Conservation (phyloP, 2,888 invertebrate genomes). For the Dynastes tityus region DNA sequence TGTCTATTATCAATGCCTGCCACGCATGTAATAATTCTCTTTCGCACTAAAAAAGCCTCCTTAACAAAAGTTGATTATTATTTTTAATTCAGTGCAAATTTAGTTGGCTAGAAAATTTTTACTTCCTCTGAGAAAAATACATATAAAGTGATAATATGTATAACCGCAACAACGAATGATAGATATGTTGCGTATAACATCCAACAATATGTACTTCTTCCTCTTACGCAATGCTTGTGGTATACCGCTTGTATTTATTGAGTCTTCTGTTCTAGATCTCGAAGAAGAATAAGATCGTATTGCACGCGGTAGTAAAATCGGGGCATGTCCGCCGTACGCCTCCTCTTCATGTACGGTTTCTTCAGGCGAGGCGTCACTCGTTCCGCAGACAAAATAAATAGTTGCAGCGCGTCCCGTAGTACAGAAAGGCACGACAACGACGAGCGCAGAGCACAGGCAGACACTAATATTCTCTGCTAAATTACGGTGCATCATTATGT, state of each 20-base stretch:
- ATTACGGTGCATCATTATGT: slow-evolving; percentile 47
- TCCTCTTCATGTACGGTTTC: slow-evolving; percentile 5
- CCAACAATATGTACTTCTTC: too few species aligned
- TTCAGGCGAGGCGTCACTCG: slow-evolving; percentile 26
- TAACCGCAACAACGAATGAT: too few species aligned
- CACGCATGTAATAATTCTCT: too few species aligned
- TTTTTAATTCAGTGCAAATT: too few species aligned
- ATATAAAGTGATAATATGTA: too few species aligned
- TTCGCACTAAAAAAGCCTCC: too few species aligned
- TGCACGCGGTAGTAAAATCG: slow-evolving; percentile 27
- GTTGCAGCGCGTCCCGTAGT: slow-evolving; percentile 29
- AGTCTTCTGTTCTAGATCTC: not conserved
- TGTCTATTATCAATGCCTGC: too few species aligned
- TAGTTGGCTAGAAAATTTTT: too few species aligned
- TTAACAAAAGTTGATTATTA: too few species aligned
- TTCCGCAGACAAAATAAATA: slow-evolving; percentile 37
- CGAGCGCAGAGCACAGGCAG: slow-evolving; percentile 27
- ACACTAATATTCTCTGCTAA: slow-evolving; percentile 44
- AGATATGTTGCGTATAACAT: too few species aligned
- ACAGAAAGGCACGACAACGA: slow-evolving; percentile 39
- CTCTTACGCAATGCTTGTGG: too few species aligned
- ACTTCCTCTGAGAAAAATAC: too few species aligned
- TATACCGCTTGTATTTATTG: not conserved
- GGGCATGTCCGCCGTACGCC: slow-evolving; percentile 17
- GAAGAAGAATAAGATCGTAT: slow-evolving; percentile 16